These are phyloP conservation scores for Machimus rusticus DNA, from an alignment of 2,888 invertebrate species.

Conservation along the genomic window DNA sequence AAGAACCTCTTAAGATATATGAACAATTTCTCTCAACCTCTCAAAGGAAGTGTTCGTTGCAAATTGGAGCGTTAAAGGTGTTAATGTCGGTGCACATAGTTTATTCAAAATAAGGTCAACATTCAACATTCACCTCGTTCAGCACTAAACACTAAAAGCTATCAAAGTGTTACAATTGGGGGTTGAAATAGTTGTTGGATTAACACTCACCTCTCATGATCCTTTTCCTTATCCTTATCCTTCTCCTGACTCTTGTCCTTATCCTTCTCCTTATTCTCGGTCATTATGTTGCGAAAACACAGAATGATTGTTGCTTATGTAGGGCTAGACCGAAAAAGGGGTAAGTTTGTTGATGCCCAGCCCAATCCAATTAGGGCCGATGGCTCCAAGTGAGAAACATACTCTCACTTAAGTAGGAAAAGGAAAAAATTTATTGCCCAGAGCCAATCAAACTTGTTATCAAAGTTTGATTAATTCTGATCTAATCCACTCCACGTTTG, in stretches of 20 bases:
- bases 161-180: not conserved
- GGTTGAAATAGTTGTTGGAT: not conserved
- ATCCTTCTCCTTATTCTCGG: conserved; percentile 12
- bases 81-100: not conserved
- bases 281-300: conserved; percentile 15
- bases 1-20: not conserved
- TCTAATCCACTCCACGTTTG: not conserved
- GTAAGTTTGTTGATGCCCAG: not conserved
- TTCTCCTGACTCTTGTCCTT: conserved; percentile 10
- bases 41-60: not conserved
- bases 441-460: not conserved
- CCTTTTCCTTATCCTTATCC: conserved; percentile 27
- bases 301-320: not conserved
- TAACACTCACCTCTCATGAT: conserved; percentile 24
- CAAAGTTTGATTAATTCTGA: not conserved
- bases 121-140: not conserved
- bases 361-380: not conserved
- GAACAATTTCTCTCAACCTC: not conserved
- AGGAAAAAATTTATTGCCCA: not conserved
- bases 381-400: not conserved
- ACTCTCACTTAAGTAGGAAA: not conserved
- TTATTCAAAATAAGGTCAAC: not conserved
- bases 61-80: not conserved
- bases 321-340: not conserved
- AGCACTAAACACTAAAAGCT: not conserved